These are phyloP conservation scores for Idaea straminata DNA, from an alignment of 2,888 invertebrate species.

Conservation along the genomic window DNA sequence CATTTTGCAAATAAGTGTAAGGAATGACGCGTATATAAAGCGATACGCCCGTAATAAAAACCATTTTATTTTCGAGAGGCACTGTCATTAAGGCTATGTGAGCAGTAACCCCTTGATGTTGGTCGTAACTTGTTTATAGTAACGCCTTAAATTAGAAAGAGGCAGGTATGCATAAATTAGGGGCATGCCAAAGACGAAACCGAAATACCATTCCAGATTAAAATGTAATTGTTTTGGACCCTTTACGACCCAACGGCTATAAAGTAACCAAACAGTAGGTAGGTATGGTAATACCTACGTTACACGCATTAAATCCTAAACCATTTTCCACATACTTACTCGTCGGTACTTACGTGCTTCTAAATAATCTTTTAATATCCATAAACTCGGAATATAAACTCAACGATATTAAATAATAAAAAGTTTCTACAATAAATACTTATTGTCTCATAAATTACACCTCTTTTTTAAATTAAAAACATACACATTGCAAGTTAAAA, in stretches of 20 bases:
- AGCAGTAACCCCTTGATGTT: slow-evolving; percentile 70
- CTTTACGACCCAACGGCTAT: slow-evolving; percentile 20
- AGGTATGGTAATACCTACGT: slow-evolving; percentile 1
- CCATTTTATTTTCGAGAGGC: slow-evolving; percentile 66
- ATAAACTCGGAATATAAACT: slow-evolving; percentile 28
- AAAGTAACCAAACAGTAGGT: slow-evolving; percentile 10
- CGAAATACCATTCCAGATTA: slow-evolving; percentile 26
- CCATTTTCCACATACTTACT: slow-evolving; percentile 6
- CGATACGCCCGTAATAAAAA: slow-evolving; percentile 59
- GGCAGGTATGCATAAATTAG: slow-evolving; percentile 53
- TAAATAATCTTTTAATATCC: not conserved
- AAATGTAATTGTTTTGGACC: slow-evolving; percentile 41
- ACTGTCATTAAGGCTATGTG: slow-evolving; percentile 64
- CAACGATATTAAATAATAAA: slow-evolving; percentile 24
- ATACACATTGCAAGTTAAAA: not conserved
- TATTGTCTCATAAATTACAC: not conserved
- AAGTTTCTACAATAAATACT: not conserved
- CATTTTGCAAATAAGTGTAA: slow-evolving; percentile 45
- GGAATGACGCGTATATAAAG: slow-evolving; percentile 43
- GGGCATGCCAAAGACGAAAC: slow-evolving; percentile 11
- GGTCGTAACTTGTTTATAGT: slow-evolving; percentile 75
- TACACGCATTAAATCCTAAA: slow-evolving; percentile 4
- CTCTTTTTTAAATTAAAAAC: slow-evolving; percentile 19
- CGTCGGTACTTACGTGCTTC: not conserved
- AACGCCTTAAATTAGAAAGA: slow-evolving; percentile 68